Evolutionary conservation across 2,113 vertebrate genomes (phyloP).

Genomic region (Poicephalus meyeri): DNA sequence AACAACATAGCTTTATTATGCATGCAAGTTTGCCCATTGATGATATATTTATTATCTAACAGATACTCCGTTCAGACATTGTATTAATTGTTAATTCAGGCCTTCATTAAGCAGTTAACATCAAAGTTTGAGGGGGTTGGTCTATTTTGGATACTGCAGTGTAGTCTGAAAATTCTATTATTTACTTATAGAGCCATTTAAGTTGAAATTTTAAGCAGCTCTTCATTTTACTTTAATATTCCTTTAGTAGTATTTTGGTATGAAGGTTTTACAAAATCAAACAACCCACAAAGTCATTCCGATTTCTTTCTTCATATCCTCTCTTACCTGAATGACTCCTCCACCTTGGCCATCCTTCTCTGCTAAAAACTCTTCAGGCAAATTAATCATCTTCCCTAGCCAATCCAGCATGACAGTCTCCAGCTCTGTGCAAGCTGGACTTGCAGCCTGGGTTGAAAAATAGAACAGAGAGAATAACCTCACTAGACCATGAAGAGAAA

Average conservation of each 20-base stretch:
- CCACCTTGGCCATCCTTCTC: conserved; percentile 83
- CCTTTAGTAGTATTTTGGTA: not conserved
- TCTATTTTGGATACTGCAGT: not conserved
- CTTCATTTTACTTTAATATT: not conserved
- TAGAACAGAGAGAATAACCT: not conserved
- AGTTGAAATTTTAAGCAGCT: not conserved
- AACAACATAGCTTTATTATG: not conserved
- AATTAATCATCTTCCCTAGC: conserved; percentile 91
- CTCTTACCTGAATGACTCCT: conserved; percentile 93
- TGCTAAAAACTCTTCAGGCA: conserved; percentile 89
- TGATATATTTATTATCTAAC: not conserved
- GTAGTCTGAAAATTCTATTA: not conserved
- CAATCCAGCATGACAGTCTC: conserved; percentile 97
- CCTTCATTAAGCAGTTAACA: not conserved
- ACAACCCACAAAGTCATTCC: not conserved
- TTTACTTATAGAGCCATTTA: not conserved
- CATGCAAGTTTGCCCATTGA: not conserved
- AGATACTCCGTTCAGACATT: not conserved
- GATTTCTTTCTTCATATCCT: not conserved
- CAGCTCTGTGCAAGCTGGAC: conserved; percentile 94
- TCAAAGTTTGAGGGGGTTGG: not conserved
- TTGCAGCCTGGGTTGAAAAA: conserved; percentile 81
- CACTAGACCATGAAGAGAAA: not conserved
- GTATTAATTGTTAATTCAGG: not conserved
- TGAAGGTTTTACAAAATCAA: not conserved